Base-by-base conservation (phyloP, 2,888 invertebrate species). In the Coelopa pilipes region DNA sequence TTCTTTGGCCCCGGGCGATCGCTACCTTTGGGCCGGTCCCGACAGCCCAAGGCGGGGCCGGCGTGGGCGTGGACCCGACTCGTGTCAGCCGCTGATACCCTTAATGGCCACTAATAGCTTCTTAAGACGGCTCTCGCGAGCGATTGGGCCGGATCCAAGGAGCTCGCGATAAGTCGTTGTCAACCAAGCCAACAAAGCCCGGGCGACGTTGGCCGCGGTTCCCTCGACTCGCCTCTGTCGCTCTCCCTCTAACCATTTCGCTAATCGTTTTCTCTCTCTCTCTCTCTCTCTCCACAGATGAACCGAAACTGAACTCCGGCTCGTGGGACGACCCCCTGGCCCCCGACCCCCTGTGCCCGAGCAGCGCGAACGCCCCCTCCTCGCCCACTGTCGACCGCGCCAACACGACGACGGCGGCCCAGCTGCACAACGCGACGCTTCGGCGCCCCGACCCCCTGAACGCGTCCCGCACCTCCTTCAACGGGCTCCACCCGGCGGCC, bases 231-330 rank as follows among this genome's bases (percentile, higher is more conserved):
- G n/a, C 45, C 45, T 17, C 9, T 1, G 17, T 0, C 1, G 4
- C 17, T 63, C 1, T 10, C n/a, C 24, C 21, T 11, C 12, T 4
- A 57, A 57, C 57, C 45, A 34, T 15, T 34, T 46, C 17, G 1
- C n/a, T 63, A 46, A 24, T 13, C 55, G 50, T 17, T 53, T 55
- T 68, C 12, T 21, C 46, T 24, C 67, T 21, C 45, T 49, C 65
- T 47, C 17, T 65, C 67, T 78, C 78, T 77, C 79, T 80, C 79
- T 77, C 87, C 88, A 21, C 89, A 94, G 94, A 94, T 93, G 94
- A 94, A 88, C 92, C 93, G 83, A 92, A 87, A 88, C 89, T 93
- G 87, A 91, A 91, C 86, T 92, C 93, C 77, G 92, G 92, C 87
- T 91, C 92, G 85, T 94, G 94, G 93, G 94, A 94, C 89, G 94